Base-by-base conservation (phyloP, 2,888 invertebrate species). In the Papilio demoleus region DNA sequence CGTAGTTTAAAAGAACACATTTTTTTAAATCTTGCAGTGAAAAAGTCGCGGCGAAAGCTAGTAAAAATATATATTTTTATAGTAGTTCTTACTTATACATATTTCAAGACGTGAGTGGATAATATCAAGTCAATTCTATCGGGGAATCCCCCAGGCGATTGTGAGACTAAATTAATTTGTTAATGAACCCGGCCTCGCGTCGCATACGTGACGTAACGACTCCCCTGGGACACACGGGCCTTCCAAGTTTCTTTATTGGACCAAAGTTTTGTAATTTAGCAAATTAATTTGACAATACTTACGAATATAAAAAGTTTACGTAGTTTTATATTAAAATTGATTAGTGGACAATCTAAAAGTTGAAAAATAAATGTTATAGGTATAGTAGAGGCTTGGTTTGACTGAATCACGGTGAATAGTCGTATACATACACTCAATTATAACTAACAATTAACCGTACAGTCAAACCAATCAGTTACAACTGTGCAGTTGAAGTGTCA, bases 141-240 rank as follows among this genome's bases (percentile, higher is more conserved):
- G 22, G n/a, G 17, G 12, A 47, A 59, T 56, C 17, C 59, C 47
- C 58, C 22, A 14, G 24, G 3, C 31, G 38, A 60, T 24, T 12
- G 36, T 60, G 36, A 12, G 36, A 66, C 38, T 17, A 50, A 66
- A 66, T 66, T 58, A 36, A 59, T 38, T 66, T 66, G 45, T 66
- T 60, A 60, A 60, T 36, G 34, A 60, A 66, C 8, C 17, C 50
- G 9, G 14, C 19, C 17, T 27, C 36, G 27, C 27, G 12, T 19
- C 50, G 38, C 36, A 36, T 12, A 24, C 50, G 66, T 45, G 50
- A 50, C 60, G 38, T 61, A 67, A 67, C 50, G 67, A 67, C 50
- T 31, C 60, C 27, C 50, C 24, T 3, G 47, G 45, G 67, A 38
- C 9, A 38, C 27, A 53, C 17, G 40, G 27, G 17, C 22, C 22